Conservation (phyloP, 2,888 invertebrate genomes). For the Aquatica leii region DNA sequence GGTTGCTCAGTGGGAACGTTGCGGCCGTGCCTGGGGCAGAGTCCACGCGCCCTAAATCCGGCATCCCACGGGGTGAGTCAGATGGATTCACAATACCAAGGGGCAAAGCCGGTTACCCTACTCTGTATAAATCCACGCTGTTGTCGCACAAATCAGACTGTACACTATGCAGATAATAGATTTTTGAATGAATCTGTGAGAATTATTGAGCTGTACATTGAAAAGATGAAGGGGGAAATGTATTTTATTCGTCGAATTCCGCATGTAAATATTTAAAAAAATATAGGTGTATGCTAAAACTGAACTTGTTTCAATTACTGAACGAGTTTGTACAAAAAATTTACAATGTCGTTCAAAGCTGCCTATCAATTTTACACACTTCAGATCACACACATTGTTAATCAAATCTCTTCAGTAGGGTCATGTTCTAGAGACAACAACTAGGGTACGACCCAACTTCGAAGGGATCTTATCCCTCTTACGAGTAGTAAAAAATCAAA, state of each 20-base stretch:
- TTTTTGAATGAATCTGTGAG: constrained; percentile 30
- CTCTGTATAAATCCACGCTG: constrained; percentile 26
- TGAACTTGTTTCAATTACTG: no score
- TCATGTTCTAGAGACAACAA: constrained; percentile 52
- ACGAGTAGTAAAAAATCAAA: constrained; percentile 22
- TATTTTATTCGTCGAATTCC: no score
- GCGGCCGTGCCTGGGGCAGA: constrained; percentile 50
- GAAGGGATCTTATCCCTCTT: constrained; percentile 32
- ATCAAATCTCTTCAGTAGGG: constrained; percentile 56
- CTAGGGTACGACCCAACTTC: constrained; percentile 34
- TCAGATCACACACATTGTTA: constrained; percentile 52
- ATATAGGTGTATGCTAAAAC: no score
- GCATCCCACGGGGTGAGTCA: constrained; percentile 46
- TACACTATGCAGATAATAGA: constrained; percentile 33
- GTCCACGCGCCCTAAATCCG: constrained; percentile 46
- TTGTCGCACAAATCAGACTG: constrained; percentile 31
- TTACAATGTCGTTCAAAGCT: constrained; percentile 14
- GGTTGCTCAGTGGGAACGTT: constrained; percentile 62
- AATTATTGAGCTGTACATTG: constrained; percentile 14
- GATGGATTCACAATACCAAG: constrained; percentile 39
- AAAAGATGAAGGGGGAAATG: neutral
- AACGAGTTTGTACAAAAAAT: no score
- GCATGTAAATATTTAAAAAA: no score
- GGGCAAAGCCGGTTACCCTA: constrained; percentile 32
- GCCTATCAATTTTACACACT: constrained; percentile 38